Evolutionary conservation across 2,797 vertebrate species (phyloP).

Genomic region (Enteromius anoplus): DNA sequence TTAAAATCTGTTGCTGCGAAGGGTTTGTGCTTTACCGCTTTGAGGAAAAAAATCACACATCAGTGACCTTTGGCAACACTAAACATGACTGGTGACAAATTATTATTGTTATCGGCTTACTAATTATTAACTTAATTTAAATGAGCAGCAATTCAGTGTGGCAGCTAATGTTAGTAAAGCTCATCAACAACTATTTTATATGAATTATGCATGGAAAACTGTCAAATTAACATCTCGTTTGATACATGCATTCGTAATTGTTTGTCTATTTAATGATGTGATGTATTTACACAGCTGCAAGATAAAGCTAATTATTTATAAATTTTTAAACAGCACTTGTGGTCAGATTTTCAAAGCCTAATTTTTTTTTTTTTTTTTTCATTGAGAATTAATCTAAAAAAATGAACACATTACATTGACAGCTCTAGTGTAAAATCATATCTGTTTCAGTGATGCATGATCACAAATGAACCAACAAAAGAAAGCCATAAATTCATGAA

Average conservation of each 20-base stretch:
- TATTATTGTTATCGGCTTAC: background rate
- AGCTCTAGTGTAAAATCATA: constrained; percentile 6
- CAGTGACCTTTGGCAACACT: background rate
- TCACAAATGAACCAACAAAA: background rate
- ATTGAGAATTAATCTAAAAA: background rate
- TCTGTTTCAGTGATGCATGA: background rate
- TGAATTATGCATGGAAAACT: no score
- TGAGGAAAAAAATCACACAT: background rate
- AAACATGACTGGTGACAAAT: background rate
- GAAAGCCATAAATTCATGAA: constrained; percentile 14
- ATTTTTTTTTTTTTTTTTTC: background rate
- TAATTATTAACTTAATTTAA: background rate
- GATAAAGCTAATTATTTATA: no score
- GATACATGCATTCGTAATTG: no score
- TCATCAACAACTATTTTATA: no score
- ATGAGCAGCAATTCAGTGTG: background rate
- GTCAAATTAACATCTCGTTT: no score
- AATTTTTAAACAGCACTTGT: background rate
- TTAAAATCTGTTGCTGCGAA: background rate
- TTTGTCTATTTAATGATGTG: no score
- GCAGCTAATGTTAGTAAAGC: background rate
- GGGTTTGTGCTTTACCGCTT: background rate
- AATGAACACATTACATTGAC: background rate
- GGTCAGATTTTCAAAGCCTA: background rate
- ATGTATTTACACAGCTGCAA: no score